Base-by-base conservation (phyloP, 2,113 vertebrate genomes). In the Sialia sialis region DNA sequence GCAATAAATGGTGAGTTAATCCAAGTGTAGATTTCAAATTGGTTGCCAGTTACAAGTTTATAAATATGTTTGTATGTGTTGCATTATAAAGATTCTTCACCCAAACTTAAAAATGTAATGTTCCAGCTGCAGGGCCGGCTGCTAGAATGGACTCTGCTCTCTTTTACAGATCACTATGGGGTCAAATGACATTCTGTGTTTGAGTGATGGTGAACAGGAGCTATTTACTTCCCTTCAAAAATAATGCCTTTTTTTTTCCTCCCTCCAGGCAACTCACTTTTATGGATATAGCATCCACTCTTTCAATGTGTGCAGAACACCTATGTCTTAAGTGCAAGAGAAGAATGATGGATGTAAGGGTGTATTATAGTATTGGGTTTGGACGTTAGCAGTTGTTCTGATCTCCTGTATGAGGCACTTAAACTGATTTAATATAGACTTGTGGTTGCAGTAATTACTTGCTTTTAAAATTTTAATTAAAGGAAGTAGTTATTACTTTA, bases 1-100 rank as follows among this genome's bases (percentile, higher is more conserved):
- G 34, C 68, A 89, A 30, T 90, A 92, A 96, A 91, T 85, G 82
- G 72, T 89, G 62, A 97, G 92, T 89, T 89, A 79, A 52, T 76
- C 20, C 21, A 44, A 69, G n/a, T 0, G 2, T 44, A 51, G 36
- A 39, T 66, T 93, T 74, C 38, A 54, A 19, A 54, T 36, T 34
- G n/a, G 8, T 94, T 66, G 27, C 19, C 5, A 3, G 27, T 51
- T 86, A 1, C 20, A 43, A 75, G 48, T 26, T 9, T 34, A 27
- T 43, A 14, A 30, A 43, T 22, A 3, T 3, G 0, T 34, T 41
- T 15, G 5, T 74, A 4, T 84, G 6, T n/a, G 16, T 15, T 63
- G 16, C 19, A 7, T 36, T 55, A 7, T 72, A 43, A 72, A 89
- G 67, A 12, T 11, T 43, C n/a, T 30, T 90, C 58, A 22, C 18